Evolutionary conservation across 2,797 vertebrate species (phyloP), one percentile per base, ranked within the genome.

Genomic region (Lepilemur ruficaudatus): DNA sequence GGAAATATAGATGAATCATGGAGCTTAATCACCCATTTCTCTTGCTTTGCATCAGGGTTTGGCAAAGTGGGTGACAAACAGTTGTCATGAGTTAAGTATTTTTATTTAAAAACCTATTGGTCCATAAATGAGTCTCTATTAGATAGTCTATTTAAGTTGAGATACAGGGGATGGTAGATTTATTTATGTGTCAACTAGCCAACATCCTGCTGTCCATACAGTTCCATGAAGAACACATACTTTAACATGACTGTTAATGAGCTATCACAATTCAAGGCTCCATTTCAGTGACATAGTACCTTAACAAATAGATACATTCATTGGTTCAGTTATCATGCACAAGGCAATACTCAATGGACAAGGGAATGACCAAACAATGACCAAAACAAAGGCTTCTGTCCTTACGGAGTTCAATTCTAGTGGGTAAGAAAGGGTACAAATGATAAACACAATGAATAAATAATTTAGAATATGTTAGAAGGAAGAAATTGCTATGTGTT

Each of bases 1-100:
- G 95, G 83, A 83, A 84, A 43, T 41, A 43, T 7, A 32, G 38
- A 86, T 97, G 82, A 95, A n/a, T 96, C 96, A 93, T 63, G 9
- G 14, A 48, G 8, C 17, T 89, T 93, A 86, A 5, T 89, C 70
- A 91, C 82, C 55, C 52, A 38, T 55, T 70, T 91, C 15, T 91
- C 38, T 91, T 88, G 15, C 32, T 89, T 72, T 92, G 22, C 17
- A n/a, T 86, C n/a, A 78, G 14, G 4, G 88, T 82, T 92, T 69
- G 14, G 17, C 50, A 89, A 87, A 86, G 2, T 18, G 63, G 25
- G 72, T 67, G 82, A 70, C 6, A 76, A 79, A 65, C 4, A 43
- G 38, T 78, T 85, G 20, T 69, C 43, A 32, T 80, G 67, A 80
- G 12, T 78, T 91, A 50, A 14, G 23, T 50, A 81, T 75, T 95